These are phyloP conservation scores for Rhinophrynus dorsalis DNA, from an alignment of 2,797 vertebrate genomes.

Conservation along the genomic window DNA sequence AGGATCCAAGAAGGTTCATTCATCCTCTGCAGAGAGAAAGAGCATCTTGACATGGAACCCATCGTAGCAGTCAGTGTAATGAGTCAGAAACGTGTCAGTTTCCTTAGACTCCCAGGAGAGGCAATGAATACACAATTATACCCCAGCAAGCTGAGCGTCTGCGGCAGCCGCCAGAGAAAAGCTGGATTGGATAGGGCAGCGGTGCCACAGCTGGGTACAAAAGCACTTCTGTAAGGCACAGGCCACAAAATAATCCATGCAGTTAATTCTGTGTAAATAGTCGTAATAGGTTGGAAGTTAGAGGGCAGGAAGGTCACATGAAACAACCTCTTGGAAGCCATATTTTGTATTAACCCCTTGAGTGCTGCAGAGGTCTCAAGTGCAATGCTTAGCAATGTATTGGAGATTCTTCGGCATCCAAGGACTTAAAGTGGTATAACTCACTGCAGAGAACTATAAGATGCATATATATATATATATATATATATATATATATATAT, in stretches of 20 bases:
- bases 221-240: conserved; percentile 28
- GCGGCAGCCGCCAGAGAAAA: conserved; percentile 18
- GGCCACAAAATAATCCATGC: conserved; percentile 14
- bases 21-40: conserved; percentile 23
- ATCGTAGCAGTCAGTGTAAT: conserved; percentile 23
- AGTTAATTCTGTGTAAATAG: conserved; percentile 21
- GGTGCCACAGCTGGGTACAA: conserved; percentile 24
- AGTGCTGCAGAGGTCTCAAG: no score
- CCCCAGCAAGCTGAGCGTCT: conserved; percentile 10
- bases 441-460: no score
- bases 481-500: no score
- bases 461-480: no score
- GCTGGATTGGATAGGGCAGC: neutral
- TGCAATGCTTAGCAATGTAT: no score
- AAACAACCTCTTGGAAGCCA: neutral
- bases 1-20: conserved; percentile 16
- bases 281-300: conserved; percentile 12
- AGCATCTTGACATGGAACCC: conserved; percentile 16
- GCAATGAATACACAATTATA: conserved; percentile 37
- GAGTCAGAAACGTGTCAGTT: conserved; percentile 36
- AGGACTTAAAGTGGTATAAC: no score
- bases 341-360: no score
- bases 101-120: conserved; percentile 32
- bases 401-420: no score
- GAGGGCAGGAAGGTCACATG: neutral